These are phyloP conservation scores for Drosophila yooni DNA, from an alignment of 2,888 invertebrate genomes.

Conservation along the genomic window DNA sequence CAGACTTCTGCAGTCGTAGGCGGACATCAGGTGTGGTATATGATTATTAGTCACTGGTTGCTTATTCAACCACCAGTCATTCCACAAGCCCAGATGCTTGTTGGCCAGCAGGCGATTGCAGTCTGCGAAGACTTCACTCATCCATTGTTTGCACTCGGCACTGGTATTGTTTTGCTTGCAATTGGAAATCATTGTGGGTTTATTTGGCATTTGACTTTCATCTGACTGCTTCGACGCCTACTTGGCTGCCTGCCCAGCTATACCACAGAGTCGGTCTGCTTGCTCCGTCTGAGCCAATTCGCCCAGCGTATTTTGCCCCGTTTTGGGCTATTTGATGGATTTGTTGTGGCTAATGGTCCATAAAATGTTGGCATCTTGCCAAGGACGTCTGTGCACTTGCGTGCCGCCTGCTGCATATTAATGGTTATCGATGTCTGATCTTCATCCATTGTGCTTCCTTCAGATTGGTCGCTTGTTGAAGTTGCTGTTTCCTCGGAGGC, in stretches of 20 bases:
- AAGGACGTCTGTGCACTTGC: constrained; percentile 12
- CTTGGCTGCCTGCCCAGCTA: constrained; percentile 20
- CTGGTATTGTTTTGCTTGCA: constrained; percentile 45
- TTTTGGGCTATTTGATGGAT: neutral
- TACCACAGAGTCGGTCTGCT: constrained; percentile 17
- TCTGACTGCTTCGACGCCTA: constrained; percentile 21
- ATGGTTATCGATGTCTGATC: neutral
- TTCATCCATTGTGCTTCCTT: neutral
- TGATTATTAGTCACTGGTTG: constrained; percentile 21
- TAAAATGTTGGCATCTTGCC: constrained; percentile 36
- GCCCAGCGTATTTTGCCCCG: constrained; percentile 51
- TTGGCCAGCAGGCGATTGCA: constrained; percentile 51
- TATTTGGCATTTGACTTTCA: neutral
- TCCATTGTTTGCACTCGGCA: constrained; percentile 61
- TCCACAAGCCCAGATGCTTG: constrained; percentile 46
- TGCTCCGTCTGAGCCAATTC: constrained; percentile 41
- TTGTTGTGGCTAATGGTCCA: neutral
- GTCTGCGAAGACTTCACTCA: constrained; percentile 41
- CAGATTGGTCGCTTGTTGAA: neutral
- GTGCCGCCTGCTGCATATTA: neutral
- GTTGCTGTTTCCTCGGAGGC: neutral
- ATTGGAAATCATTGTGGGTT: constrained; percentile 51
- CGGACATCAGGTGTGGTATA: constrained; percentile 38
- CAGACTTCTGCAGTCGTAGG: constrained; percentile 58
- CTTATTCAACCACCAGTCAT: constrained; percentile 61